phyloP scores from a whole-genome alignment of 2,113 vertebrate species.

The Corvus hawaiiensis region DNA sequence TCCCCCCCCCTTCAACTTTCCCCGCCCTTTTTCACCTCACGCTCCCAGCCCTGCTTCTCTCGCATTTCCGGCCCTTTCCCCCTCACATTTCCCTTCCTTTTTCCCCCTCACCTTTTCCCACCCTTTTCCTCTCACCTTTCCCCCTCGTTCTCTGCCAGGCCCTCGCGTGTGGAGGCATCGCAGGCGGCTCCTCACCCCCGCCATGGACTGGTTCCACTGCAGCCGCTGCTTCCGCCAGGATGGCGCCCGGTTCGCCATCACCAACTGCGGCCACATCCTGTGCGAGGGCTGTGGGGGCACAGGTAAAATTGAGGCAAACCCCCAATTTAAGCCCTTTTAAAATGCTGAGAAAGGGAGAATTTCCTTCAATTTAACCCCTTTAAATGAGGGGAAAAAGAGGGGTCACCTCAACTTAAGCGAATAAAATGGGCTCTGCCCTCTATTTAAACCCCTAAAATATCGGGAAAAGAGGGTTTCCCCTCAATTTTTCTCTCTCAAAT shows the following conservation, averaged over 20 bases:
- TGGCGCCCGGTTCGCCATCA: background rate
- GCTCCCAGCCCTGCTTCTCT: fast-evolving
- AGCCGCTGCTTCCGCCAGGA: background rate
- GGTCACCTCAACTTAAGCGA: background rate
- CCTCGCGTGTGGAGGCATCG: fast-evolving
- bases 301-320: background rate
- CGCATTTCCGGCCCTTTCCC: background rate
- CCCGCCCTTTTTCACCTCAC: background rate
- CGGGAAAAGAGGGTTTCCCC: fast-evolving
- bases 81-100: background rate
- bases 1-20: background rate
- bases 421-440: background rate
- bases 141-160: background rate
- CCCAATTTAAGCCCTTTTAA: background rate
- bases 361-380: background rate
- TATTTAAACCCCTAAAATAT: background rate
- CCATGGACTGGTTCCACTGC: slow-evolving; percentile 8
- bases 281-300: background rate
- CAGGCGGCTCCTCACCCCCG: fast-evolving
- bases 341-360: background rate
- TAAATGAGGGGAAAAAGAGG: background rate
- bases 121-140: background rate
- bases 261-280: background rate
- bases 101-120: background rate
- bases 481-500: background rate